Evolutionary conservation across 2,797 vertebrate genomes (phyloP).

Genomic region (Chromis chromis): DNA sequence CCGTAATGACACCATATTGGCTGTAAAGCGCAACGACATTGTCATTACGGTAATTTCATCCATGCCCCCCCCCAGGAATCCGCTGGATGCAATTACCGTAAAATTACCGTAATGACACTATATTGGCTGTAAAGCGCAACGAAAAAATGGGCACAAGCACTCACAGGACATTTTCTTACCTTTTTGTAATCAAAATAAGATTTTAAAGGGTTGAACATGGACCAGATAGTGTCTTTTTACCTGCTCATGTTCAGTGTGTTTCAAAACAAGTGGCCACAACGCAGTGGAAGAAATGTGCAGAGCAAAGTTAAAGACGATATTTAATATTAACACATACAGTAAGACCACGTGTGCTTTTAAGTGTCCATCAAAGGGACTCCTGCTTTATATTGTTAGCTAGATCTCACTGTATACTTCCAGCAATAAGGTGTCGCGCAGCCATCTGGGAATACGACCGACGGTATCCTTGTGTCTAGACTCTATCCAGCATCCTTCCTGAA

Average conservation of each 20-base stretch:
- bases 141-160: too few relatives aligned
- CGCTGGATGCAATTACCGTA: too few relatives aligned
- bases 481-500: conserved; percentile 17
- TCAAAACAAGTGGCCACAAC: neutral
- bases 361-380: neutral
- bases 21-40: too few relatives aligned
- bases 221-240: neutral
- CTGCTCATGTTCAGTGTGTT: neutral
- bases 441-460: neutral
- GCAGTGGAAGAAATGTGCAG: neutral
- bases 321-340: neutral
- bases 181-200: too few relatives aligned
- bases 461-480: conserved; percentile 44
- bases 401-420: neutral
- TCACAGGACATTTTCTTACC: too few relatives aligned
- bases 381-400: neutral
- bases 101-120: too few relatives aligned
- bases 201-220: too few relatives aligned
- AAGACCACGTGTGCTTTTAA: too few relatives aligned
- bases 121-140: too few relatives aligned
- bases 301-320: neutral
- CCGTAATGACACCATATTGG: too few relatives aligned
- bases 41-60: too few relatives aligned
- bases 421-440: neutral
- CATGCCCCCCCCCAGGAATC: too few relatives aligned